phyloP scores from a whole-genome alignment of 1,140 invertebrate species.

The Homalodisca vitripennis region DNA sequence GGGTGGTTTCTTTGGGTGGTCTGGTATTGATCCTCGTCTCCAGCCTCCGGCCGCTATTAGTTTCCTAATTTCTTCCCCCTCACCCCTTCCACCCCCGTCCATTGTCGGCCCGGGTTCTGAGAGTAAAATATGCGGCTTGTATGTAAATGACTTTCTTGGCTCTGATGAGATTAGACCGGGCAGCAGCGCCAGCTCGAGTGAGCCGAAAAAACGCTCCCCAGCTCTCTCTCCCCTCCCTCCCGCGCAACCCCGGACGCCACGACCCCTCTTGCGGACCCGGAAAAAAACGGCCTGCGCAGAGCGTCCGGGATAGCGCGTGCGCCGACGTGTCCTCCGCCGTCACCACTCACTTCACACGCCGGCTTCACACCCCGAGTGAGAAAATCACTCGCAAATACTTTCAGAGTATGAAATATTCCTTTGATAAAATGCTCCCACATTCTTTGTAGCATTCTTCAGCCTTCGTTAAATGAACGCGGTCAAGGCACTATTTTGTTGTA shows the following conservation, averaged over 20 bases:
- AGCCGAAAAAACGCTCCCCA: constrained; percentile 21
- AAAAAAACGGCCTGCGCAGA: constrained; percentile 23
- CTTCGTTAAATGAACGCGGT: too few relatives aligned
- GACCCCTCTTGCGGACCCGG: neutral
- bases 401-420: constrained; percentile 5
- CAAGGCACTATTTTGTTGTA: too few relatives aligned
- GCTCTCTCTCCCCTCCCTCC: neutral
- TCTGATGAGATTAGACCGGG: constrained; percentile 33
- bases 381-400: constrained; percentile 14
- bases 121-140: constrained; percentile 33
- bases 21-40: constrained; percentile 25
- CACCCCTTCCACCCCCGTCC: neutral
- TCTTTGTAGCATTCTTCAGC: neutral
- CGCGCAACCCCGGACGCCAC: too few relatives aligned
- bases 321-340: neutral
- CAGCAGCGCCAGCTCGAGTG: constrained; percentile 14
- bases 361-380: neutral
- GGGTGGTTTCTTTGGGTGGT: constrained; percentile 21
- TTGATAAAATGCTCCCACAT: neutral
- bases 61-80: constrained; percentile 32
- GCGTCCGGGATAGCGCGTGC: neutral
- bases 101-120: constrained; percentile 22
- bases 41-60: constrained; percentile 27
- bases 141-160: constrained; percentile 34
- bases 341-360: neutral